These are phyloP conservation scores for Sceloporus tristichus DNA, from an alignment of 2,113 vertebrate genomes.

Conservation along the genomic window DNA sequence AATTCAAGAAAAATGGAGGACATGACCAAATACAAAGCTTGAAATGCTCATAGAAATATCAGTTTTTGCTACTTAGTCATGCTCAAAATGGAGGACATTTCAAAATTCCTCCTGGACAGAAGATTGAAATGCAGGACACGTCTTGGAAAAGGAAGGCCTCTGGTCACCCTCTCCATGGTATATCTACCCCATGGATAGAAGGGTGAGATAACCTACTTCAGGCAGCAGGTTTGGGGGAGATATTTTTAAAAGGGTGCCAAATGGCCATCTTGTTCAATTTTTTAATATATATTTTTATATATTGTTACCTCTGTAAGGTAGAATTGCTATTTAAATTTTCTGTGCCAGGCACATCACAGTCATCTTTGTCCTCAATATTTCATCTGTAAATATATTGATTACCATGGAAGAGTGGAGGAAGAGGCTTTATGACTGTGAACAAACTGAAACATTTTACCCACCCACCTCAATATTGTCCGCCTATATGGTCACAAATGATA, in stretches of 20 bases:
- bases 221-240: not conserved
- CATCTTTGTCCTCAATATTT: not conserved
- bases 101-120: too few species aligned
- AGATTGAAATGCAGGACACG: too few species aligned
- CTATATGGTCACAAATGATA: not conserved
- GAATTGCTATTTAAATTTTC: not conserved
- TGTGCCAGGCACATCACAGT: not conserved
- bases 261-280: not conserved
- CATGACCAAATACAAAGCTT: too few species aligned
- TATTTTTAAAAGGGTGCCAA: not conserved
- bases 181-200: not conserved
- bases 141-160: too few species aligned
- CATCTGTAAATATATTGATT: not conserved
- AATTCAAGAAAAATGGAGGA: too few species aligned
- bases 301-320: not conserved
- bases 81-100: too few species aligned
- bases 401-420: not conserved
- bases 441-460: not conserved
- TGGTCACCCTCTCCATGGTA: too few species aligned
- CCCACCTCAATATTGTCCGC: not conserved
- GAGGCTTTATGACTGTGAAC: not conserved
- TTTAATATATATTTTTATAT: not conserved
- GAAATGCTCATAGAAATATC: too few species aligned
- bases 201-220: not conserved
- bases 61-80: too few species aligned